phyloP scores from a whole-genome alignment of 2,888 invertebrate species.

The Choreutis nemorana region DNA sequence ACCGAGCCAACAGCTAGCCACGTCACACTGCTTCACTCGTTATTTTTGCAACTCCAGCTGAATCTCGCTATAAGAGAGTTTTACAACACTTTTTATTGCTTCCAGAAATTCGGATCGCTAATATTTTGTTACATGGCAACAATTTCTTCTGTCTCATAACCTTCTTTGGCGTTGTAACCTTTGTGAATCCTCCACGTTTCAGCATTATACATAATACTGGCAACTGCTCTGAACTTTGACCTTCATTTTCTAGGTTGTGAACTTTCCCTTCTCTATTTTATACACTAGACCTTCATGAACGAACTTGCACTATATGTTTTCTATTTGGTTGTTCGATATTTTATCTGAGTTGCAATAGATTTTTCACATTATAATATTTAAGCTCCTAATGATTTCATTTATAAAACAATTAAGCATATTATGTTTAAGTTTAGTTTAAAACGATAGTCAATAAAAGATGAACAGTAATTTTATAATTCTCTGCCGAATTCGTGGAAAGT shows the following conservation, averaged over 20 bases:
- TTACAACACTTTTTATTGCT: slow-evolving; percentile 20
- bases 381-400: no score
- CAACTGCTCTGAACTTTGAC: no score
- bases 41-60: slow-evolving; percentile 6
- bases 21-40: slow-evolving; percentile 20
- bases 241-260: neutral
- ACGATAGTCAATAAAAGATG: no score
- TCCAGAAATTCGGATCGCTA: neutral
- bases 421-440: no score
- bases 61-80: slow-evolving; percentile 7
- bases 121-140: no score
- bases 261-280: neutral
- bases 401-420: no score
- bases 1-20: slow-evolving; percentile 35
- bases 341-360: no score
- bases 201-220: no score
- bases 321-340: slow-evolving; percentile 1
- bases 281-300: neutral
- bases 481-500: no score
- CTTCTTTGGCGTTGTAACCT: neutral
- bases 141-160: neutral
- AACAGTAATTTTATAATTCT: no score
- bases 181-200: neutral
- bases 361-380: no score
- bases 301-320: neutral